Evolutionary conservation across 1,140 invertebrate species (phyloP), one percentile per base, ranked within the genome.

Genomic region (Brachionus plicatilis): DNA sequence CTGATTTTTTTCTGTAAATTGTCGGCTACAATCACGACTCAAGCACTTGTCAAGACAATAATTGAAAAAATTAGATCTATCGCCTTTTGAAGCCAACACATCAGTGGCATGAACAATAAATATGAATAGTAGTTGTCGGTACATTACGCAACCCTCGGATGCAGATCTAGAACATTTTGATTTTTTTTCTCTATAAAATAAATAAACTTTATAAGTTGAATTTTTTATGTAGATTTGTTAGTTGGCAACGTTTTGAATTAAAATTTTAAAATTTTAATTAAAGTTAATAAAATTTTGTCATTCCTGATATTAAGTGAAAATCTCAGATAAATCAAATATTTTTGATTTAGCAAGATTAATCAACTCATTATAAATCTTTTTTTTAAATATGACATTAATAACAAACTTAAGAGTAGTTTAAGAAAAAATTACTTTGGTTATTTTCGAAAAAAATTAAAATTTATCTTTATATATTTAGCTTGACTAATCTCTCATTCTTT

Each of bases 1-100:
- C 20, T 76, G 8, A 29, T 76, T 43, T 14, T 17, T 41, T 72
- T 41, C 41, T 8, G 68, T 20, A 72, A 79, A 29, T 20, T 29
- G 29, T 56, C 29, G 24, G 43, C 11, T 53, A 29, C 45, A 79
- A 56, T 50, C 33, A 20, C 75, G 45, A 3, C n/a, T 50, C 6
- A 53, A 29, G 50, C 50, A 80, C 27, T 80, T 80, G 33, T 65
- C 33, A n/a, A 80, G 56, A 17, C 56, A 80, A 24, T 80, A 37
- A 66, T 60, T 60, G 17, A 80, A 66, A 29, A 66, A 29, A n/a
- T 37, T 33, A 43, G 50, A 65, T 20, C 41, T 14, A 17, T 80
- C 56, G 29, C 56, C 78, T 53, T 29, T 24, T 27, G 50, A 79
- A 29, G 75, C 45, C 45, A 72, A 72, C 9, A 37, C 27, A 37